Evolutionary conservation across 2,113 vertebrate genomes (phyloP), one percentile per base, ranked within the genome.

Genomic region (Vulpes vulpes): DNA sequence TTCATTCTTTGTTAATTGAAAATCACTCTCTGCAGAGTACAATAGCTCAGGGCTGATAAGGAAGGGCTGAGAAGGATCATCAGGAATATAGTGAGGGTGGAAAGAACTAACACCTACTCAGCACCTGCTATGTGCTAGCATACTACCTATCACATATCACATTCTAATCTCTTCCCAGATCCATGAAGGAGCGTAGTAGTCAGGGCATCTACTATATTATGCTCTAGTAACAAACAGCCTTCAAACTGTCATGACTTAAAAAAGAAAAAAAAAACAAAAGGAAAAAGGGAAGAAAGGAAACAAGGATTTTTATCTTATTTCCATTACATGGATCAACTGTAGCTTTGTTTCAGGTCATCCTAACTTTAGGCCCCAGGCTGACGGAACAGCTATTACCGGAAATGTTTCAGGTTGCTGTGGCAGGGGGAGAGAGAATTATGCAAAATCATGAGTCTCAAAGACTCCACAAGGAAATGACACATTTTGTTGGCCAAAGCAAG

Each of bases 1-100:
- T 88, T 94, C 62, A 23, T 86, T 83, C 79, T 89, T 94, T 57
- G 76, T 49, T 74, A 49, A 81, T n/a, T 79, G 60, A 86, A 91
- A 97, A 87, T n/a, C 85, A 53, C 12, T 53, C 23, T 82, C 32
- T 60, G 27, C 80, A 92, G 71, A 81, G 71, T 10, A 88, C 9
- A 30, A 82, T 14, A 65, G 57, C 19, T 88, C 27, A 59, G 55
- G n/a, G 16, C 59, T 89, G 20, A 23, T 19, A 69, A 89, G n/a
- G 17, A 81, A 94, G 65, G 76, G 38, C 55, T 73, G 30, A 16
- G 30, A 92, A 87, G 22, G 43, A 92, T 73, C 74, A 73, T 27
- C 73, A 89, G 83, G 78, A 32, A n/a, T 67, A 67, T 57, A 71
- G 49, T 71, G 67, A 80, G 0, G 30, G 38, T 76, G 30, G n/a